Conservation (phyloP, 2,797 vertebrate genomes). For the Chelidonichthys spinosus region DNA sequence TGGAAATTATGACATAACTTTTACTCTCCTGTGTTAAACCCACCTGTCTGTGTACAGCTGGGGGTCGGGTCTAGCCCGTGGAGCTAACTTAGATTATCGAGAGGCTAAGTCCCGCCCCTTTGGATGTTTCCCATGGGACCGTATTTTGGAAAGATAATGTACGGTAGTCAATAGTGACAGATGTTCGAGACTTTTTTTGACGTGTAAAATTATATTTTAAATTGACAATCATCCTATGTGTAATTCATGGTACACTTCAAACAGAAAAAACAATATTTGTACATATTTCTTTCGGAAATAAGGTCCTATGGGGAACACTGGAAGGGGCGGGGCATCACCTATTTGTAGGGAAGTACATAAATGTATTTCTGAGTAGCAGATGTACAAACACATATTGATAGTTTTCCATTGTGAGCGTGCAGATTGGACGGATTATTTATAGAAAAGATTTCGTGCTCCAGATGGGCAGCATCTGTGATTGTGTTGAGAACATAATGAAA, state of each 20-base stretch:
- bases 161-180: too few species aligned
- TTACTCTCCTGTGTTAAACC: background rate
- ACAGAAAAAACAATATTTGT: too few species aligned
- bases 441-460: background rate
- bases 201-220: too few species aligned
- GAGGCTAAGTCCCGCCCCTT: too few species aligned
- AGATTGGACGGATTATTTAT: background rate
- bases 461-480: background rate
- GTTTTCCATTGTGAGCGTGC: background rate
- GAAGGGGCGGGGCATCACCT: too few species aligned
- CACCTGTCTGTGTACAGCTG: background rate
- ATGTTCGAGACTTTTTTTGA: too few species aligned
- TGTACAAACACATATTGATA: background rate
- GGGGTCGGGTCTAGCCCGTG: background rate
- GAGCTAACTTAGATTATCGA: background rate
- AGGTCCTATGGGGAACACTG: too few species aligned
- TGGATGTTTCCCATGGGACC: too few species aligned
- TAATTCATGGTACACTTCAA: too few species aligned
- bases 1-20: conserved; percentile 2
- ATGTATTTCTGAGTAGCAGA: background rate
- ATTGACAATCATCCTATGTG: too few species aligned
- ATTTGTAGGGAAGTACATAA: background rate
- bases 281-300: too few species aligned
- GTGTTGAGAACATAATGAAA: background rate
- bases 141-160: too few species aligned